Percentiles rank a stretch among this genome's conserved stretches.
phyloP scores from a whole-genome alignment of 1,140 invertebrate genomes.

The Drosophila biarmipes region DNA sequence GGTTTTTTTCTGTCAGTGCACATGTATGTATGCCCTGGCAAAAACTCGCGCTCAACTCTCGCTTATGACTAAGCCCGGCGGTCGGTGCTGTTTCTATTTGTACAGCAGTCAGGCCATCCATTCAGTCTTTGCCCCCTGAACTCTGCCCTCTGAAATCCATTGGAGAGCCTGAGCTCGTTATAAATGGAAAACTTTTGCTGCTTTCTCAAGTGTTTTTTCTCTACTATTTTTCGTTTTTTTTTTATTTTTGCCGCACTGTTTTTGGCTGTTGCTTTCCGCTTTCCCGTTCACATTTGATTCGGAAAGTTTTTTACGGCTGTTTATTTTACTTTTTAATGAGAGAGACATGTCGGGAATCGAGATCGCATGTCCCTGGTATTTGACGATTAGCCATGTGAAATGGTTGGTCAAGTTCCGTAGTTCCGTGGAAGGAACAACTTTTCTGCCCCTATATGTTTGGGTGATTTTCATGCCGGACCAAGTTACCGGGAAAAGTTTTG shows the following conservation, averaged over 20 bases:
- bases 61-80: constrained; percentile 35
- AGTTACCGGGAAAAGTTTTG: constrained; percentile 22
- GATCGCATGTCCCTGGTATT: constrained; percentile 59
- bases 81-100: constrained; percentile 38
- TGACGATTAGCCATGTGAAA: constrained; percentile 81
- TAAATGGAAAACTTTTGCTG: constrained; percentile 81
- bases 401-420: constrained; percentile 50
- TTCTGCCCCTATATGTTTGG: constrained; percentile 10
- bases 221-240: constrained; percentile 36
- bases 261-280: constrained; percentile 43
- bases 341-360: constrained; percentile 57
- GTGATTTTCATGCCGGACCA: constrained; percentile 15
- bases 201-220: constrained; percentile 77
- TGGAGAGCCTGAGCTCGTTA: constrained; percentile 72
- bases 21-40: constrained; percentile 6
- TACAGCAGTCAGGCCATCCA: constrained; percentile 29
- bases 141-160: constrained; percentile 19
- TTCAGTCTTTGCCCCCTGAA: constrained; percentile 17
- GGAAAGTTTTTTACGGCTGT: constrained; percentile 64
- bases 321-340: constrained; percentile 82
- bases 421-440: constrained; percentile 35
- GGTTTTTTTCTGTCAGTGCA: constrained; percentile 19
- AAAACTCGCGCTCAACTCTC: constrained; percentile 40
- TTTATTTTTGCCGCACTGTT: constrained; percentile 19
- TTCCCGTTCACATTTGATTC: constrained; percentile 72